A percentile compares a stretch with the other conserved stretches of the same genome.
phyloP scores from a whole-genome alignment of 2,797 vertebrate genomes.

The Sebastes taczanowskii region DNA sequence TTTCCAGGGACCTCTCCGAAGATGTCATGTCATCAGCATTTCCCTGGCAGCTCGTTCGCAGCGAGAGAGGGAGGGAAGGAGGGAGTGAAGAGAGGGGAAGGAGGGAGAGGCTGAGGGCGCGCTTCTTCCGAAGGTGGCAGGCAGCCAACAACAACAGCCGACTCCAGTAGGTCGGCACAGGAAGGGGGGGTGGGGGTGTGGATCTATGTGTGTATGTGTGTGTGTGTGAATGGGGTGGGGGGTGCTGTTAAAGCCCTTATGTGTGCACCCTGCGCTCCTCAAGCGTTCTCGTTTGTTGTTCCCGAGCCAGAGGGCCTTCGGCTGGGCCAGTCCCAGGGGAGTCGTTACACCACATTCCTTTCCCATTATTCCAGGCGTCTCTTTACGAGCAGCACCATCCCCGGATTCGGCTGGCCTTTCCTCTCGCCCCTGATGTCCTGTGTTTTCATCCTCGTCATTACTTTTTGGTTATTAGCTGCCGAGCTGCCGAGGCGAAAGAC shows the following conservation, averaged over 20 bases:
- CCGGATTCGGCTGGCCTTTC: conserved; percentile 61
- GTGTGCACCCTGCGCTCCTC: conserved; percentile 83
- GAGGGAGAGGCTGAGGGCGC: conserved; percentile 59
- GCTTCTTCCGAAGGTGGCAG: conserved; percentile 85
- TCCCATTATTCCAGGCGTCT: conserved; percentile 80
- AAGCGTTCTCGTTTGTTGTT: conserved; percentile 80
- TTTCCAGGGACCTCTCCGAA: conserved; percentile 79
- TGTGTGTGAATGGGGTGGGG: conserved; percentile 7
- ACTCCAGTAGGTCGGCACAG: conserved; percentile 96
- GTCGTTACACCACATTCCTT: conserved; percentile 84
- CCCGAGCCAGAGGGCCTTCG: conserved; percentile 83
- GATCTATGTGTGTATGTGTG: conserved; percentile 4
- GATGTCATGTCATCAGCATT: conserved; percentile 89
- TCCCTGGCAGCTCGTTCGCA: conserved; percentile 75
- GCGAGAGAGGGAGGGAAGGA: conserved; percentile 20
- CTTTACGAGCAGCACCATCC: conserved; percentile 78
- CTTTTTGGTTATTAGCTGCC: conserved; percentile 57
- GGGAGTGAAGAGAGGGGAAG: conserved; percentile 42
- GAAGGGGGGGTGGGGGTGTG: conserved; percentile 77
- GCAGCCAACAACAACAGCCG: conserved; percentile 93
- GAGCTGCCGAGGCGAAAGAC: conserved; percentile 15
- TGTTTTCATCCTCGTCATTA: conserved; percentile 62
- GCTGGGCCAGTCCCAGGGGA: conserved; percentile 83
- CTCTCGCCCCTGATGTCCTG: conserved; percentile 58
- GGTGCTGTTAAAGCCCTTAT: conserved; percentile 86